These are phyloP conservation scores for Siniperca knerii DNA, from an alignment of 2,113 vertebrate genomes.

Conservation along the genomic window DNA sequence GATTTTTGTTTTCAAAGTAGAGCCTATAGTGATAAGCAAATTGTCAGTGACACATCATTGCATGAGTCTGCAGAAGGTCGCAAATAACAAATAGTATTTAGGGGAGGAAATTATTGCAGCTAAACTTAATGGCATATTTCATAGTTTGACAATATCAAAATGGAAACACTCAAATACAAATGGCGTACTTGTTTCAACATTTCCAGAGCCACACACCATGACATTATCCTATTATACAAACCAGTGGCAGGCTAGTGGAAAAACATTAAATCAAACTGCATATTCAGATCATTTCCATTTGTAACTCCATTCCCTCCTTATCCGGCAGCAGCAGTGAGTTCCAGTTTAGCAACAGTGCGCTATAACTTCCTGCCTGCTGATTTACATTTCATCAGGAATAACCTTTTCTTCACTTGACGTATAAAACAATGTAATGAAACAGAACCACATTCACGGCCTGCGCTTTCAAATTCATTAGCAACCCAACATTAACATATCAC, in stretches of 20 bases:
- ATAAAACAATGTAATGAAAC: constrained; percentile 87
- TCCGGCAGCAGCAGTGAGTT: constrained; percentile 46
- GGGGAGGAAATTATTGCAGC: neutral
- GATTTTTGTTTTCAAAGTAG: too few species aligned
- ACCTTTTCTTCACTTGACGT: constrained; percentile 86
- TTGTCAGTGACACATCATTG: neutral
- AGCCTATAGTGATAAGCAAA: too few species aligned
- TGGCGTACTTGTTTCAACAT: constrained; percentile 21
- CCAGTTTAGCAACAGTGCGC: constrained; percentile 69
- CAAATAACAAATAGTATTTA: neutral
- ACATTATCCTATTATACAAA: constrained; percentile 50
- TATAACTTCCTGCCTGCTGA: constrained; percentile 77
- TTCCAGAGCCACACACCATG: constrained; percentile 35
- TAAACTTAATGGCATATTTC: neutral
- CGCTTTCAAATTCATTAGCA: constrained; percentile 89
- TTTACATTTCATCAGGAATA: constrained; percentile 88
- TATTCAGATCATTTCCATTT: constrained; percentile 50
- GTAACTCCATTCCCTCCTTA: constrained; percentile 32
- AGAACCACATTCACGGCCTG: constrained; percentile 71
- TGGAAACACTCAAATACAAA: constrained; percentile 28
- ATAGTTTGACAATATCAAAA: constrained; percentile 20
- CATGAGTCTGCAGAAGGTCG: neutral
- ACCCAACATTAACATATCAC: constrained; percentile 78
- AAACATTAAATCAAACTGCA: constrained; percentile 34
- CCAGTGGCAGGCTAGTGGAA: constrained; percentile 23